These are phyloP conservation scores for Ageneiosus marmoratus DNA, from an alignment of 2,113 vertebrate species.

Conservation along the genomic window DNA sequence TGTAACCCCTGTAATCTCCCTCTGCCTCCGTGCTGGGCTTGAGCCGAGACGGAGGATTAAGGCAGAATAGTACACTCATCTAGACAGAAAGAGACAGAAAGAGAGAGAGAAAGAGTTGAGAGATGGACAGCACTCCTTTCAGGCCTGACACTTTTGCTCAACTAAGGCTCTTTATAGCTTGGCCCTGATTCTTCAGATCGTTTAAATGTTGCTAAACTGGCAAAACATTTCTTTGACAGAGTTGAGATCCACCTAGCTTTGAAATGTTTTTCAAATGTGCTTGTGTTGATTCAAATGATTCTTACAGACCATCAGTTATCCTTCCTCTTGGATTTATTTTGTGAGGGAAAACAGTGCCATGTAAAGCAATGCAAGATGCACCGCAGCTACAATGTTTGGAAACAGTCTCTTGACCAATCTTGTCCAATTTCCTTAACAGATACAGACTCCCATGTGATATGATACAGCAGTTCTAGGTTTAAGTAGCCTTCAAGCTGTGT, in stretches of 20 bases:
- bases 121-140: constrained; percentile 9
- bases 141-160: not conserved
- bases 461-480: not conserved
- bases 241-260: not conserved
- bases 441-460: not conserved
- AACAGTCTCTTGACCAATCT: not conserved
- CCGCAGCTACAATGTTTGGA: constrained; percentile 6
- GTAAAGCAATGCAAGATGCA: not conserved
- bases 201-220: not conserved
- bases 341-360: not conserved
- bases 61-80: not conserved
- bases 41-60: constrained; percentile 25
- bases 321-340: not conserved
- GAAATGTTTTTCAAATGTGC: not conserved
- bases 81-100: not conserved
- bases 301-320: constrained; percentile 12
- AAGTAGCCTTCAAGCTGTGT: not conserved
- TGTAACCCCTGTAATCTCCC: constrained; percentile 30
- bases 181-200: not conserved
- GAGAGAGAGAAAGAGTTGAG: constrained; percentile 5
- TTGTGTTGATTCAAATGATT: constrained; percentile 2
- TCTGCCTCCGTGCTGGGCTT: not conserved
- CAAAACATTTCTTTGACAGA: not conserved
- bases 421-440: constrained; percentile 9
- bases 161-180: not conserved